These are phyloP conservation scores for Boloria selene DNA, from an alignment of 2,888 invertebrate species.

Conservation along the genomic window DNA sequence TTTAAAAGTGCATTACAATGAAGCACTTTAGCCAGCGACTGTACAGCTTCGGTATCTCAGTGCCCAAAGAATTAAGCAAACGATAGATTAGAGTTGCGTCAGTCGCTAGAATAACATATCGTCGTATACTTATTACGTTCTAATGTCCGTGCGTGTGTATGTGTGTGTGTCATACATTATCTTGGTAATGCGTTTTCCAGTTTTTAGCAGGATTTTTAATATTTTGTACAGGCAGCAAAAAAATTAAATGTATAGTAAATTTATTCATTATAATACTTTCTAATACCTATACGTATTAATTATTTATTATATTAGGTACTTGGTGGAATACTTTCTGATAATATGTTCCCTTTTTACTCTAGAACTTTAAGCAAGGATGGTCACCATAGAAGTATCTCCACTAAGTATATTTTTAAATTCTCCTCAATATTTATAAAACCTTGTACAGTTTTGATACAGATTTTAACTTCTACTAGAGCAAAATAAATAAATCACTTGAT, in stretches of 20 bases:
- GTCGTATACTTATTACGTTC: constrained; percentile 6
- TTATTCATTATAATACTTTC: not conserved
- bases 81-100: constrained; percentile 53
- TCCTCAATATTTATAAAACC: no score
- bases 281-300: no score
- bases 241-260: not conserved
- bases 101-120: constrained; percentile 51
- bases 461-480: no score
- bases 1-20: not conserved
- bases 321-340: no score
- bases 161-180: constrained; percentile 42
- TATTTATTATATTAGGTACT: no score
- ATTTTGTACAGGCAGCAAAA: constrained; percentile 39
- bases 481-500: no score
- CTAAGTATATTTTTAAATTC: no score
- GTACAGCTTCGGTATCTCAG: constrained; percentile 60
- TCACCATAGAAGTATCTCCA: no score
- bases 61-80: constrained; percentile 48
- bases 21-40: constrained; percentile 21
- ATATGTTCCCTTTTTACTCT: no score
- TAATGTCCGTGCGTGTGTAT: constrained; percentile 32
- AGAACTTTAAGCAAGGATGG: no score
- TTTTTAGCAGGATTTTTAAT: constrained; percentile 52
- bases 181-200: constrained; percentile 57
- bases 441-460: no score